phyloP scores from a whole-genome alignment of 2,797 vertebrate genomes.

The Mormyrops boulengeri region DNA sequence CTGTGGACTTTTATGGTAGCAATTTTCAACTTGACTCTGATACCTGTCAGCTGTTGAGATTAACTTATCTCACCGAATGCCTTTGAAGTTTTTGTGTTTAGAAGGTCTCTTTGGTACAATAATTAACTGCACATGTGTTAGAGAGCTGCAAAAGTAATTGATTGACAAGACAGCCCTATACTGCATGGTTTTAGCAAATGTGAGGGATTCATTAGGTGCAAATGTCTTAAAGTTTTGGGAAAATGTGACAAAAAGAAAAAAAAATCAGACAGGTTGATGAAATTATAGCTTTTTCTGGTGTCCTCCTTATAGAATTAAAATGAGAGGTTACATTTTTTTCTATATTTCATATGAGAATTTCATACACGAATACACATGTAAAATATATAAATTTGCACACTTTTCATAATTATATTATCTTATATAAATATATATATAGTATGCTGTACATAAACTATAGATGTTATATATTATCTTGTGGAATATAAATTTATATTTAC shows the following conservation, averaged over 20 bases:
- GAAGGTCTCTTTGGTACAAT: slow-evolving; percentile 38
- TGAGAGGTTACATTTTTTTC: not conserved
- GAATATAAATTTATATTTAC: not conserved
- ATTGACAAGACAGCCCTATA: slow-evolving; percentile 41
- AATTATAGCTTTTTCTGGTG: not conserved
- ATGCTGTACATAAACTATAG: not conserved
- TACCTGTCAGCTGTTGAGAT: slow-evolving; percentile 36
- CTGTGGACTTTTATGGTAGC: slow-evolving; percentile 16
- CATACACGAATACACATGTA: not conserved
- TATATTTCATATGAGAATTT: not conserved
- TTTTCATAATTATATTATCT: not conserved
- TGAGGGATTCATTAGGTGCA: not conserved
- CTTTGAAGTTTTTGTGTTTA: slow-evolving; percentile 41
- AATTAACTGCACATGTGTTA: slow-evolving; percentile 40
- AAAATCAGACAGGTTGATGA: not conserved
- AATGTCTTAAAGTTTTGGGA: slow-evolving; percentile 16
- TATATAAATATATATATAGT: not conserved
- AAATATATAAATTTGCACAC: not conserved
- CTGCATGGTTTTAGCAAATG: not conserved
- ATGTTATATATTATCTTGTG: not conserved
- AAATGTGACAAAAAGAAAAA: not conserved
- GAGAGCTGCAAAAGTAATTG: slow-evolving; percentile 42
- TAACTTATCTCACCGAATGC: slow-evolving; percentile 44
- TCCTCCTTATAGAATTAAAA: not conserved
- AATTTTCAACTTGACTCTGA: slow-evolving; percentile 29